A percentile compares a stretch with the other conserved stretches of the same genome.
These are phyloP conservation scores for Calyptommatus sinebrachiatus DNA, from an alignment of 2,113 vertebrate species.

Conservation along the genomic window DNA sequence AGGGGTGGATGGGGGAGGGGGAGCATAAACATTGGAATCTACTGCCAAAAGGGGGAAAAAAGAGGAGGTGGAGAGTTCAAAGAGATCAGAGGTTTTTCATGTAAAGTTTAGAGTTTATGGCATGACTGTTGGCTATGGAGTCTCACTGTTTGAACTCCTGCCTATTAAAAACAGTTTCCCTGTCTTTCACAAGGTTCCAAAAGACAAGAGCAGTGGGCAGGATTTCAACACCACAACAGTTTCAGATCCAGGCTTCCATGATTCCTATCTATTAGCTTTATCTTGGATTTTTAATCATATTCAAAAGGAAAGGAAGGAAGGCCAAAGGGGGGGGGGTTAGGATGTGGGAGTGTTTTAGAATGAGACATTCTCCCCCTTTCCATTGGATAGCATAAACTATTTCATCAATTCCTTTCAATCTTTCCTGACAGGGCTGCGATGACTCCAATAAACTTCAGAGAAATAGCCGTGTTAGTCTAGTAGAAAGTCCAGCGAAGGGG, in stretches of 20 bases:
- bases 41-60: slow-evolving; percentile 60
- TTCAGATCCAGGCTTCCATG: slow-evolving; percentile 60
- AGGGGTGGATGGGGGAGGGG: slow-evolving; percentile 65
- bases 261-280: slow-evolving; percentile 64
- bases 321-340: too few species aligned
- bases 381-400: slow-evolving; percentile 24
- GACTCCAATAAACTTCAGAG: background rate
- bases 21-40: slow-evolving; percentile 86
- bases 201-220: slow-evolving; percentile 68
- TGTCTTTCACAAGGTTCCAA: slow-evolving; percentile 69
- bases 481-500: too few species aligned
- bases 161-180: slow-evolving; percentile 82
- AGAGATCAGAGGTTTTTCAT: slow-evolving; percentile 80
- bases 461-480: too few species aligned
- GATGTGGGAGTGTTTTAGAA: slow-evolving; percentile 3
- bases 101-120: slow-evolving; percentile 85
- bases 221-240: slow-evolving; percentile 52
- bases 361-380: slow-evolving; percentile 14
- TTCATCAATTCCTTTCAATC: slow-evolving; percentile 13
- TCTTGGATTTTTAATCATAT: slow-evolving; percentile 35
- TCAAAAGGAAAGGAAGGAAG: slow-evolving; percentile 40
- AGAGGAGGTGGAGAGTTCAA: slow-evolving; percentile 72
- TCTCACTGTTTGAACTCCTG: slow-evolving; percentile 78
- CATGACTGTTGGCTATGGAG: slow-evolving; percentile 75
- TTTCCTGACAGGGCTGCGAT: background rate